phyloP scores from a whole-genome alignment of 2,888 invertebrate genomes.

The Cheilosia pagana region DNA sequence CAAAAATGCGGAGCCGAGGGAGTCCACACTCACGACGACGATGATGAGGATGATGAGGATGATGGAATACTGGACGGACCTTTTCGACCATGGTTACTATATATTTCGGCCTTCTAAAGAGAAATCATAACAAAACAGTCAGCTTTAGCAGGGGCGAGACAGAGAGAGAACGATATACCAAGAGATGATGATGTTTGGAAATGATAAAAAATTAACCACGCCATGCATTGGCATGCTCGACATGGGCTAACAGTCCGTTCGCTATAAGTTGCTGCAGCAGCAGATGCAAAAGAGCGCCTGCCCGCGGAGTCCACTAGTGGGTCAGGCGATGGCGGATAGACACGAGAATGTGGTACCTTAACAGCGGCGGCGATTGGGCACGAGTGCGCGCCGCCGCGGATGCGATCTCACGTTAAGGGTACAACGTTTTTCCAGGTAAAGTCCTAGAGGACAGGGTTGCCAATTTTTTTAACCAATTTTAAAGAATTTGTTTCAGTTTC shows the following conservation, averaged over 20 bases:
- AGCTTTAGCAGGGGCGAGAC: constrained; percentile 14
- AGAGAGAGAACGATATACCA: constrained; percentile 13
- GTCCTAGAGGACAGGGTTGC: constrained; percentile 32
- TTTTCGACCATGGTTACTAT: constrained; percentile 36
- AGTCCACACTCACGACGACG: constrained; percentile 64
- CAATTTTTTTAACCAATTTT: neutral
- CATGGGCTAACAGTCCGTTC: constrained; percentile 34
- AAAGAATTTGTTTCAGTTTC: no score
- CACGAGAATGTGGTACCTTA: constrained; percentile 59
- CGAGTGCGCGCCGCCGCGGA: constrained; percentile 28
- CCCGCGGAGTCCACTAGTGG: constrained; percentile 68
- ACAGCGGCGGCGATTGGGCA: constrained; percentile 48
- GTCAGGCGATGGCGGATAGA: constrained; percentile 63
- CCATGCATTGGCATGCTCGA: constrained; percentile 63
- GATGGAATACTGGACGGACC: constrained; percentile 72
- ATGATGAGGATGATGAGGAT: constrained; percentile 53
- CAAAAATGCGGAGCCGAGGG: constrained; percentile 37
- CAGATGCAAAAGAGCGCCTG: constrained; percentile 56
- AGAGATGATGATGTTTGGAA: constrained; percentile 65
- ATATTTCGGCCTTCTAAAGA: constrained; percentile 53
- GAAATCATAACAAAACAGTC: constrained; percentile 71
- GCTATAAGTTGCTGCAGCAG: constrained; percentile 1
- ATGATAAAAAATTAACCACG: constrained; percentile 74
- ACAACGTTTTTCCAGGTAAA: constrained; percentile 48
- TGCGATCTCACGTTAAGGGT: constrained; percentile 32